Evolutionary conservation across 2,113 vertebrate species (phyloP).

Genomic region (Fregata magnificens): DNA sequence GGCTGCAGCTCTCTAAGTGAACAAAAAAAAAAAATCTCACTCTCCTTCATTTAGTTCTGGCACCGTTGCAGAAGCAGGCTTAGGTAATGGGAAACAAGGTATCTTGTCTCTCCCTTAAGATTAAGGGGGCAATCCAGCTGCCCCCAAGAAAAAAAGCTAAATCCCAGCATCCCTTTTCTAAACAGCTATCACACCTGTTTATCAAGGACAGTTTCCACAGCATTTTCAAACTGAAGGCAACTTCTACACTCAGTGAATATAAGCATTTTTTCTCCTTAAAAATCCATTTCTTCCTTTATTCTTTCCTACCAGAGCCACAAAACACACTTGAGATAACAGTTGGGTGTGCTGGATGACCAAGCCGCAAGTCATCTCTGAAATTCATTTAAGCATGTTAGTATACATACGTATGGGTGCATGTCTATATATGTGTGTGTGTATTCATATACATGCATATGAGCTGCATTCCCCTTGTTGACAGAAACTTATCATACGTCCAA

Average conservation of each 20-base stretch:
- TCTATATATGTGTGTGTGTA: too few relatives aligned
- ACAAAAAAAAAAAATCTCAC: background rate
- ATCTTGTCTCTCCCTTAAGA: accelerated
- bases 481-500: accelerated
- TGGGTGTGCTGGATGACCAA: background rate
- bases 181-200: background rate
- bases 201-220: background rate
- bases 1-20: background rate
- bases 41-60: background rate
- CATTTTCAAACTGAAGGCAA: background rate
- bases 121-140: background rate
- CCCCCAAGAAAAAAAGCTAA: too few relatives aligned
- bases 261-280: background rate
- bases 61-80: background rate
- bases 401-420: accelerated
- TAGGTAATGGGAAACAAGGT: background rate
- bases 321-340: background rate
- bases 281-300: background rate
- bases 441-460: accelerated
- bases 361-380: background rate
- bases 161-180: background rate
- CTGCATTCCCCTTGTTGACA: accelerated
- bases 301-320: background rate
- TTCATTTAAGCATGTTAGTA: accelerated
- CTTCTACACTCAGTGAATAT: background rate